A percentile compares a stretch with the other conserved stretches of the same genome.
phyloP scores from a whole-genome alignment of 2,113 vertebrate species.

The Nanorana parkeri region DNA sequence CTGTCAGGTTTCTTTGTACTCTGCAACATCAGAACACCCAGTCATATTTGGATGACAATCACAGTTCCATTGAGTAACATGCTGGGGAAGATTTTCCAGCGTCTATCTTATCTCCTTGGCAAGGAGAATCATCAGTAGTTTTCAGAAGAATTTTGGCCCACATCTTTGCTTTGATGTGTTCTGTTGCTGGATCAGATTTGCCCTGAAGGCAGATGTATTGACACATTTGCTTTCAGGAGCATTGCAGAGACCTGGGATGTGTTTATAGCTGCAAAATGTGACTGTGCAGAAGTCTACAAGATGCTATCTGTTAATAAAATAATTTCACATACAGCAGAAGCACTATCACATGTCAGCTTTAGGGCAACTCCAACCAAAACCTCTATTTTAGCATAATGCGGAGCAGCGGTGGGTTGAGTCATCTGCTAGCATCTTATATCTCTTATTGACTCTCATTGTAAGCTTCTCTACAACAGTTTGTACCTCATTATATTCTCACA shows the following conservation, averaged over 20 bases:
- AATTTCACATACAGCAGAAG: not conserved
- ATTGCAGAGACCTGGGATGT: not conserved
- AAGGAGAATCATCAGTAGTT: slow-evolving; percentile 26
- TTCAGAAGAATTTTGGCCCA: slow-evolving; percentile 37
- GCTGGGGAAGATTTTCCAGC: slow-evolving; percentile 46
- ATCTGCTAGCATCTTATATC: too few relatives aligned
- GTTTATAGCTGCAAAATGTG: not conserved
- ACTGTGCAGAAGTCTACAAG: slow-evolving; percentile 8
- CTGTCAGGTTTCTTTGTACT: slow-evolving; percentile 40
- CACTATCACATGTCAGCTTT: not conserved
- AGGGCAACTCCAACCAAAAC: too few relatives aligned
- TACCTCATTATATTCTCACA: not conserved
- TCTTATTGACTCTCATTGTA: too few relatives aligned
- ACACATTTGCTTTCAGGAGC: slow-evolving; percentile 1
- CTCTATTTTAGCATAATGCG: too few relatives aligned
- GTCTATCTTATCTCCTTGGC: slow-evolving; percentile 46
- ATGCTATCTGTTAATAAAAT: not conserved
- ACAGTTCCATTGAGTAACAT: slow-evolving; percentile 30
- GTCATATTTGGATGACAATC: slow-evolving; percentile 48
- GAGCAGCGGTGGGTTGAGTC: too few relatives aligned
- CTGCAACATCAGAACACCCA: slow-evolving; percentile 31
- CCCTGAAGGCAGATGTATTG: slow-evolving; percentile 12
- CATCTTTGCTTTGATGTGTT: slow-evolving; percentile 40
- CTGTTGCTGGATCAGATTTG: slow-evolving; percentile 29
- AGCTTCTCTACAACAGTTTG: not conserved